These are phyloP conservation scores for Sarcoramphus papa DNA, from an alignment of 2,797 vertebrate genomes.

Conservation along the genomic window DNA sequence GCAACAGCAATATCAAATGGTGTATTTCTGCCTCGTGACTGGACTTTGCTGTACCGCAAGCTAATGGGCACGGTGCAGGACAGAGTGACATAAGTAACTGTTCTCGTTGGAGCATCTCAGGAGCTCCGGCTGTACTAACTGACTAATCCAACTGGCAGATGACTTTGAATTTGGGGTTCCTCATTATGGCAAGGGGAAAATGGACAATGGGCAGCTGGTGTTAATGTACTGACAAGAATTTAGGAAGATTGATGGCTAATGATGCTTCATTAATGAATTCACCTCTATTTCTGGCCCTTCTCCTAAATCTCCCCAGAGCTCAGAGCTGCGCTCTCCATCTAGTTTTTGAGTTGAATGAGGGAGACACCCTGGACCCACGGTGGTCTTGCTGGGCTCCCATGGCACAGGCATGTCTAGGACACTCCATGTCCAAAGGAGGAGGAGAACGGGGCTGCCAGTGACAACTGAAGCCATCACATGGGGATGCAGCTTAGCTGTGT, in stretches of 20 bases:
- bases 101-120: background rate
- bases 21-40: background rate
- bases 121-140: background rate
- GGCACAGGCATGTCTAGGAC: background rate
- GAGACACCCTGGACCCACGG: background rate
- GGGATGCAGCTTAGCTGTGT: background rate
- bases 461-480: background rate
- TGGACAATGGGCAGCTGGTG: background rate
- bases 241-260: background rate
- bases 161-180: background rate
- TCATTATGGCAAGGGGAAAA: background rate
- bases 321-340: background rate
- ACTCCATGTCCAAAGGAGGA: background rate
- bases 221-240: background rate
- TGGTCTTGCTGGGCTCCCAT: background rate
- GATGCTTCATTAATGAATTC: conserved; percentile 3
- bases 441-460: background rate
- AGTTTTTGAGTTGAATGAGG: background rate
- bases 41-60: background rate
- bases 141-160: background rate
- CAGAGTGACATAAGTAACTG: background rate
- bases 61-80: background rate
- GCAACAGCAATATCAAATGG: background rate
- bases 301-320: background rate
- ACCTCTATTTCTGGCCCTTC: background rate